Evolutionary conservation across 2,888 invertebrate genomes (phyloP).

Genomic region (Drosophila niveifrons): DNA sequence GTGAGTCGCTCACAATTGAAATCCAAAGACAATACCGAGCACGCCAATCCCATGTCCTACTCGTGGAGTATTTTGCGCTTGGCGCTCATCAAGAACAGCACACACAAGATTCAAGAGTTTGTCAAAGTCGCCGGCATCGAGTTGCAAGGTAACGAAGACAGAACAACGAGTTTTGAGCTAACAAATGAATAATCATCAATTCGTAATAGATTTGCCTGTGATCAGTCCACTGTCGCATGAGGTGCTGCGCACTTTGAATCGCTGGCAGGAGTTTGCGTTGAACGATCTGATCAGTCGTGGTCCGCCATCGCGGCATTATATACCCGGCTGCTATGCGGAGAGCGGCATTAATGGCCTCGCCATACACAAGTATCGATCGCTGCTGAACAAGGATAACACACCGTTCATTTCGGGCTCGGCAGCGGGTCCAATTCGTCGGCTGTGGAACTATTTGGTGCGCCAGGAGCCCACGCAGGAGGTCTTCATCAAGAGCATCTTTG

Average conservation of each 20-base stretch:
- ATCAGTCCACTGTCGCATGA: slow-evolving; percentile 97
- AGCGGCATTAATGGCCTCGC: slow-evolving; percentile 91
- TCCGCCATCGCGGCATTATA: slow-evolving; percentile 93
- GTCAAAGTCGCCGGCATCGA: slow-evolving; percentile 95
- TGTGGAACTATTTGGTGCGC: slow-evolving; percentile 97
- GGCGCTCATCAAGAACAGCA: slow-evolving; percentile 93
- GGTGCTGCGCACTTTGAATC: slow-evolving; percentile 92
- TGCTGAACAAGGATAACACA: slow-evolving; percentile 96
- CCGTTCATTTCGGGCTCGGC: slow-evolving; percentile 93
- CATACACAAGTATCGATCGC: slow-evolving; percentile 95
- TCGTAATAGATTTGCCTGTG: slow-evolving; percentile 93
- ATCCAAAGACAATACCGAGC: slow-evolving; percentile 91
- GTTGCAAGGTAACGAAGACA: slow-evolving; percentile 89
- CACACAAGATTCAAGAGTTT: slow-evolving; percentile 94
- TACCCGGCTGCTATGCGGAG: slow-evolving; percentile 95
- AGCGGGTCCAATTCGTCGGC: slow-evolving; percentile 91
- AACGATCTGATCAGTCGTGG: slow-evolving; percentile 88
- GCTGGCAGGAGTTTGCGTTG: slow-evolving; percentile 94
- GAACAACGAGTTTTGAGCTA: neutral
- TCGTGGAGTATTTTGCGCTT: slow-evolving; percentile 98
- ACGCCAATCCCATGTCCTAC: slow-evolving; percentile 96
- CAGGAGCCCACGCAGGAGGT: slow-evolving; percentile 97
- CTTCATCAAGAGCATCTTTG: slow-evolving; percentile 98
- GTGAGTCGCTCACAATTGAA: slow-evolving; percentile 82
- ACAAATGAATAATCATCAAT: neutral